A percentile compares a stretch with the other conserved stretches of the same genome.
Evolutionary conservation across 2,113 vertebrate species (phyloP).

Genomic region (Ciconia maguari): DNA sequence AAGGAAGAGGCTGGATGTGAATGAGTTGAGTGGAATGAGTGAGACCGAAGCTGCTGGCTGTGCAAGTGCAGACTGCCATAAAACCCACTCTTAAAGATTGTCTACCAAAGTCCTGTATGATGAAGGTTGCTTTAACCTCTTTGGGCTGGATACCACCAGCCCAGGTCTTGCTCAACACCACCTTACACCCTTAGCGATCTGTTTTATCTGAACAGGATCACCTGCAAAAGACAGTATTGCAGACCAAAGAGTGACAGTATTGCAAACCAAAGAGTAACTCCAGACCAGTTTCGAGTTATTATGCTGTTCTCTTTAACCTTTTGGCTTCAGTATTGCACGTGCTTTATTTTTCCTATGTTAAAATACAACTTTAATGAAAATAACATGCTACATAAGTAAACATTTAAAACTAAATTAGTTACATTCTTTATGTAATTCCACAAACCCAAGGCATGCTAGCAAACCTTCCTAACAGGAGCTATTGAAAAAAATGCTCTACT

Average conservation of each 20-base stretch:
- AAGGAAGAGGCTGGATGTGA: background rate
- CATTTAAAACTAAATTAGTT: background rate
- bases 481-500: background rate
- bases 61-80: constrained; percentile 10
- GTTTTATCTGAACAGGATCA: background rate
- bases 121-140: background rate
- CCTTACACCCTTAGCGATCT: background rate
- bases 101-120: background rate
- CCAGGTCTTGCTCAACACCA: background rate
- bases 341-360: background rate
- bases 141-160: background rate
- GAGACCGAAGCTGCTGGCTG: constrained; percentile 34
- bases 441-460: background rate
- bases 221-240: background rate
- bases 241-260: background rate
- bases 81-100: background rate
- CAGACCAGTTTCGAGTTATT: background rate
- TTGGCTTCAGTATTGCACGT: background rate
- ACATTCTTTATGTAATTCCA: background rate
- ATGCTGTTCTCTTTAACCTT: background rate
- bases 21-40: constrained; percentile 47
- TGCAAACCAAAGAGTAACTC: background rate
- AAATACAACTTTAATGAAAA: background rate
- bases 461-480: background rate
- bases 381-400: background rate